Conservation (phyloP, 2,888 invertebrate species). For the Drosophila neutralis region DNA sequence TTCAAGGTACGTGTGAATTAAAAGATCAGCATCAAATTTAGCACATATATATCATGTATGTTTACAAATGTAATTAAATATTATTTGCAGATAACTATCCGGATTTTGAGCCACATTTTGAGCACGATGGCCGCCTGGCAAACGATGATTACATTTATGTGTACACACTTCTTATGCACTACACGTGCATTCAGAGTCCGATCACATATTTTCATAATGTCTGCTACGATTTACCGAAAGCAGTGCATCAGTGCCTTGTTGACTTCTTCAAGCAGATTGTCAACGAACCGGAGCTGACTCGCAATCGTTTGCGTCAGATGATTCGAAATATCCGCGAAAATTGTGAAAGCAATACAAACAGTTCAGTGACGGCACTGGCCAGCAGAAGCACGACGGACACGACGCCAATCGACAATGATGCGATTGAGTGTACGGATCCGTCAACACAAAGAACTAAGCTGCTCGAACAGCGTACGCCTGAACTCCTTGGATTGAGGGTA, state of each 20-base stretch:
- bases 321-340: slow-evolving; percentile 60
- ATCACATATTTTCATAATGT: slow-evolving; percentile 78
- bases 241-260: slow-evolving; percentile 75
- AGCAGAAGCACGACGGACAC: not conserved
- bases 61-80: not conserved
- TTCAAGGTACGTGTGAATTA: slow-evolving; percentile 68
- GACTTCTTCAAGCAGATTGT: slow-evolving; percentile 77
- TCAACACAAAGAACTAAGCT: slow-evolving; percentile 68
- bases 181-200: slow-evolving; percentile 80
- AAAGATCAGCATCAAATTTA: not conserved
- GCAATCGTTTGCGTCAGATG: slow-evolving; percentile 66
- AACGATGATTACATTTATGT: slow-evolving; percentile 80
- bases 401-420: slow-evolving; percentile 1
- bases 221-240: slow-evolving; percentile 76
- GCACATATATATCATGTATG: not conserved
- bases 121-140: slow-evolving; percentile 67
- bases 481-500: slow-evolving; percentile 79
- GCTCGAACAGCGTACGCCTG: slow-evolving; percentile 80
- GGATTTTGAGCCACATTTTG: slow-evolving; percentile 67
- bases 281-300: slow-evolving; percentile 60
- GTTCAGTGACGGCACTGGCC: not conserved
- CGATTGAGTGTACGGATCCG: slow-evolving; percentile 13
- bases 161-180: slow-evolving; percentile 83
- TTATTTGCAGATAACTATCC: slow-evolving; percentile 76
- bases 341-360: not conserved